phyloP scores from a whole-genome alignment of 2,888 invertebrate species.

The Oscheius onirici region DNA sequence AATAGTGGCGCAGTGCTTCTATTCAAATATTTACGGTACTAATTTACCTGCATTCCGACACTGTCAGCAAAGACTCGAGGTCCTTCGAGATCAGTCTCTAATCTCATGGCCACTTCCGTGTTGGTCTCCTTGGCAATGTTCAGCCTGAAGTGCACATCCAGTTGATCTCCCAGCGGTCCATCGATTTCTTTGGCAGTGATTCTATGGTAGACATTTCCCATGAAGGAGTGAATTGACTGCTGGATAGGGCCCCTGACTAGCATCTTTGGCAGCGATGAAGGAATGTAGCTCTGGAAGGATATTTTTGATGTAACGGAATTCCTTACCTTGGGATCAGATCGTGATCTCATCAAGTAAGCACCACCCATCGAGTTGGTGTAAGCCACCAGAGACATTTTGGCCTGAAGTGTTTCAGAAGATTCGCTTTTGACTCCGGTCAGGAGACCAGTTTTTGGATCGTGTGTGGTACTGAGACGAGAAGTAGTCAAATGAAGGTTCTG shows the following conservation, averaged over 20 bases:
- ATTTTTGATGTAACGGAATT: neutral
- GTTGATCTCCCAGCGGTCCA: conserved; percentile 38
- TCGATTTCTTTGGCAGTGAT: conserved; percentile 38
- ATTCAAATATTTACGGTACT: too few species aligned
- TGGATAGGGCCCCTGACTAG: conserved; percentile 40
- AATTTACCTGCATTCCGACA: conserved; percentile 52
- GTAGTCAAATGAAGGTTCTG: conserved; percentile 17
- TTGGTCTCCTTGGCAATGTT: conserved; percentile 47
- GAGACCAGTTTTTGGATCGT: conserved; percentile 21
- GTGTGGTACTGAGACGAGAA: conserved; percentile 9
- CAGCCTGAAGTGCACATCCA: conserved; percentile 42
- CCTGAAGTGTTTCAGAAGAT: neutral
- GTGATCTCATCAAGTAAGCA: conserved; percentile 51
- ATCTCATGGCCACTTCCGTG: conserved; percentile 45
- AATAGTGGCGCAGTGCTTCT: too few species aligned
- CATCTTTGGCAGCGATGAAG: conserved; percentile 30
- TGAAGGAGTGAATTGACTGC: conserved; percentile 36
- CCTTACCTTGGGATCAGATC: neutral
- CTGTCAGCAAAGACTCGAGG: conserved; percentile 40
- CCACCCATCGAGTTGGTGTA: conserved; percentile 44
- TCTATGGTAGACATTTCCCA: conserved; percentile 36
- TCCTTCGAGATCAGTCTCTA: conserved; percentile 31
- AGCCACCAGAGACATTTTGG: conserved; percentile 3
- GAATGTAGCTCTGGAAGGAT: conserved; percentile 16
- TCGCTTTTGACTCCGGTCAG: neutral